Evolutionary conservation across 2,797 vertebrate species (phyloP), one percentile per base, ranked within the genome.

Genomic region (Staurois parvus): DNA sequence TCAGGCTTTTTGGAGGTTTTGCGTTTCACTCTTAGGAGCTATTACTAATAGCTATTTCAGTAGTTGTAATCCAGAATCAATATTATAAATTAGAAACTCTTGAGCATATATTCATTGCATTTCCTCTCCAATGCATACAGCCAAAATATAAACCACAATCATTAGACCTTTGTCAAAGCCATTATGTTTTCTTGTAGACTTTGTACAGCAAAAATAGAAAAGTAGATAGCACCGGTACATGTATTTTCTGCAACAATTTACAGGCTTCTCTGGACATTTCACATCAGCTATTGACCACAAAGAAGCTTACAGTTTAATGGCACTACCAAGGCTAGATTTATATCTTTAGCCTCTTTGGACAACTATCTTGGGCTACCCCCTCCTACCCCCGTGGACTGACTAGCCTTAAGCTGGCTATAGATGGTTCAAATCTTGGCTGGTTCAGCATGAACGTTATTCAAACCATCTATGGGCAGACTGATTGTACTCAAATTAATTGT

Each of bases 1-100:
- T 66, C 76, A 79, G 64, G 64, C 76, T 68, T 68, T 78, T 79
- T 21, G 45, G 29, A 68, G 76, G 64, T 79, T 68, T 79, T 79
- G 42, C 40, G 45, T 68, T 68, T 79, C 40, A 45, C 76, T 68
- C 28, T 42, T 45, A 9, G 64, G 64, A 68, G 64, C 64, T 68
- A 29, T 66, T 79, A 68, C 42, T 79, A 79, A 66, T 21, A 11
- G 37, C 5, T 45, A 79, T 48, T 79, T 68, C 37, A 24, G 64
- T 45, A 29, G 67, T 48, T 79, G 42, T 79, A 79, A 42, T 45
- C 64, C 26, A 79, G 67, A 79, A 79, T 79, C 76, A 68, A 79
- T 79, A 68, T 26, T 79, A 40, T 68, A 79, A 79, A 79, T 26
- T 24, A 6, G 64, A 68, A 79, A 32, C 40, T 79, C 34, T 24